Evolutionary conservation across 2,888 invertebrate species (phyloP).

Genomic region (Rhagonycha fulva): DNA sequence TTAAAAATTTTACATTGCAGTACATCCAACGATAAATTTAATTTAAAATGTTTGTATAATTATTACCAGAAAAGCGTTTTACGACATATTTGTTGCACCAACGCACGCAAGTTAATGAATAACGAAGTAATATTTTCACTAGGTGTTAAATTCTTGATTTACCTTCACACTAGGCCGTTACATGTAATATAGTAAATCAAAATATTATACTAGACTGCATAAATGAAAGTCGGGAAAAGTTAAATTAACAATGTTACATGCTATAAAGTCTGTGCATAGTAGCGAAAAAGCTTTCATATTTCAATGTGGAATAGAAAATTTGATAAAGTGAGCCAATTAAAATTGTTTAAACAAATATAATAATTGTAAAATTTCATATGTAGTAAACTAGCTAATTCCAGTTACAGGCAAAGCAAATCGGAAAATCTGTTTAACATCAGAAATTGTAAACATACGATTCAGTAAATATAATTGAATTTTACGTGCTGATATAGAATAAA

Average conservation of each 20-base stretch:
- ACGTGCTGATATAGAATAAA: not conserved
- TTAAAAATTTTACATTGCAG: not conserved
- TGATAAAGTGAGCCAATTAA: not conserved
- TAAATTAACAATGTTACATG: not conserved
- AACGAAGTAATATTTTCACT: conserved; percentile 35
- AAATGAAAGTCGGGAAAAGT: not conserved
- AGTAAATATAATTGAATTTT: not conserved
- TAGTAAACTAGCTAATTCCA: no score
- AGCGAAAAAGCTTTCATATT: not conserved
- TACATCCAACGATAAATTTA: not conserved
- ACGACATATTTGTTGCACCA: not conserved
- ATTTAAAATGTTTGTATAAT: not conserved
- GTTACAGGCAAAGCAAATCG: no score
- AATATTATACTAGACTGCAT: not conserved
- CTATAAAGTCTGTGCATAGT: not conserved
- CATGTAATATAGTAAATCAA: not conserved
- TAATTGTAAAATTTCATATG: no score
- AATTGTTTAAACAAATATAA: not conserved
- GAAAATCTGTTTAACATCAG: no score
- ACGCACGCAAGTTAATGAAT: conserved; percentile 34
- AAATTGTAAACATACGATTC: no score
- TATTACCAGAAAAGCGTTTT: not conserved
- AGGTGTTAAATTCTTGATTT: conserved; percentile 26
- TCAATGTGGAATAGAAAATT: not conserved
- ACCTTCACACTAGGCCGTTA: conserved; percentile 8